Evolutionary conservation across 2,888 invertebrate genomes (phyloP).

Genomic region (Acronicta aceris): DNA sequence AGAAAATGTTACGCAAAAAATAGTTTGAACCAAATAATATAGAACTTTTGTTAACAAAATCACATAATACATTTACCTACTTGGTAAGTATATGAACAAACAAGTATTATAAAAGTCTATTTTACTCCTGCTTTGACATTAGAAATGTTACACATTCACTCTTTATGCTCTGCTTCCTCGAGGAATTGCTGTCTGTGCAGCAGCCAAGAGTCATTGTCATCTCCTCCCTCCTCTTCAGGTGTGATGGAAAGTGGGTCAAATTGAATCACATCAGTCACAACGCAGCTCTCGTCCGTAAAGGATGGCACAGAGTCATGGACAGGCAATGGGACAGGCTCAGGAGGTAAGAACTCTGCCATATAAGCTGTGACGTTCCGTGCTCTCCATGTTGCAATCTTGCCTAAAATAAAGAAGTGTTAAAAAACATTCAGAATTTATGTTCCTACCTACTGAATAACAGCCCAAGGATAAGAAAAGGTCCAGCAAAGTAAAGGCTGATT

Average conservation of each 20-base stretch:
- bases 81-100: no score
- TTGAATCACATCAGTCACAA: constrained; percentile 77
- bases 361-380: constrained; percentile 91
- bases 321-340: constrained; percentile 91
- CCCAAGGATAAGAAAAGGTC: no score
- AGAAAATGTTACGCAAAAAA: no score
- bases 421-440: no score
- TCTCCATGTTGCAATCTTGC: constrained; percentile 90
- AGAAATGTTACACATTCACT: neutral
- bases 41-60: neutral
- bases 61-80: no score
- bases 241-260: constrained; percentile 76
- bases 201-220: constrained; percentile 83
- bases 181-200: constrained; percentile 81
- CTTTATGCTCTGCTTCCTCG: constrained; percentile 75
- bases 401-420: constrained; percentile 53
- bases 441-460: no score
- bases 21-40: constrained; percentile 1
- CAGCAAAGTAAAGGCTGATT: no score
- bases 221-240: constrained; percentile 79
- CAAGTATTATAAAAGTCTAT: no score
- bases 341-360: constrained; percentile 91
- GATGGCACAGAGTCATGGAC: constrained; percentile 91
- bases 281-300: constrained; percentile 74
- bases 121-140: neutral